Conservation (phyloP, 2,797 vertebrate genomes). For the Rhabdophis nuchalis region DNA sequence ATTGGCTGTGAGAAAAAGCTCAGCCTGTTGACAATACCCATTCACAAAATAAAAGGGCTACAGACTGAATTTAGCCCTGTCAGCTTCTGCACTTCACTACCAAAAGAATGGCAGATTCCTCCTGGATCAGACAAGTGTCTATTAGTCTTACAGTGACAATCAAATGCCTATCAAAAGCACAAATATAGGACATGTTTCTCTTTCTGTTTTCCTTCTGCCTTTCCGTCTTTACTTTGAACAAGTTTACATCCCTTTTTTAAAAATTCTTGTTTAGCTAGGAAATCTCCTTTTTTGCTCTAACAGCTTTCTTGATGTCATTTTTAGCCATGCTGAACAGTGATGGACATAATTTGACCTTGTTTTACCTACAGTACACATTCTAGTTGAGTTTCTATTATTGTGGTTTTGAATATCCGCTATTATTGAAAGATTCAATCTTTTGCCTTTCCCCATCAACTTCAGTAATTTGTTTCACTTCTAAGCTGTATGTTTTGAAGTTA, state of each 20-base stretch:
- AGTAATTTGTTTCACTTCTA: neutral
- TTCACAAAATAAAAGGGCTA: neutral
- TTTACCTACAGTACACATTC: neutral
- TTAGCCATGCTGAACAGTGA: neutral
- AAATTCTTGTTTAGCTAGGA: neutral
- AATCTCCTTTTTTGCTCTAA: neutral
- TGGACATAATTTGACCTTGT: neutral
- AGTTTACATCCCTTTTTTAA: neutral
- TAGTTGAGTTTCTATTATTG: neutral
- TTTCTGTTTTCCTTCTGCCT: neutral
- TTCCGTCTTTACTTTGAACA: neutral
- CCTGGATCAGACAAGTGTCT: neutral
- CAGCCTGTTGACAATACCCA: neutral
- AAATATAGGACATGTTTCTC: neutral
- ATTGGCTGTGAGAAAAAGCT: neutral
- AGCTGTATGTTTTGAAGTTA: neutral
- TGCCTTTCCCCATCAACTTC: neutral
- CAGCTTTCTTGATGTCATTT: neutral
- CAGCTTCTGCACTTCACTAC: neutral
- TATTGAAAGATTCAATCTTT: neutral
- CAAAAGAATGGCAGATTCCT: neutral
- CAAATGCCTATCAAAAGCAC: neutral
- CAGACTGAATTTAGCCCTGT: neutral
- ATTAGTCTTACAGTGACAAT: neutral
- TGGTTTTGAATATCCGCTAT: neutral